Evolutionary conservation across 2,888 invertebrate species (phyloP), one percentile per base, ranked within the genome.

Genomic region (Leptinotarsa juncta): DNA sequence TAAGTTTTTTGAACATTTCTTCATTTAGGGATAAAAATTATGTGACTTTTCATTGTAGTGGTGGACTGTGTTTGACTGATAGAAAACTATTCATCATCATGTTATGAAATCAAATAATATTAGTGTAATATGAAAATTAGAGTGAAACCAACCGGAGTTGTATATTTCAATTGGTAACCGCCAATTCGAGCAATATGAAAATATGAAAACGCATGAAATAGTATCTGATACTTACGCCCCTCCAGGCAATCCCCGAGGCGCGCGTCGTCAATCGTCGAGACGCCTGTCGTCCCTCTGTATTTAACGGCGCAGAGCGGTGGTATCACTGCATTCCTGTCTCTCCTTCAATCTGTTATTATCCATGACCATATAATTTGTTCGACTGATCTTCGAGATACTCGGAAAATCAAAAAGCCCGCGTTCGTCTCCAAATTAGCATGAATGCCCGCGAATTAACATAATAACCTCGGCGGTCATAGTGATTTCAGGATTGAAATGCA

Each of bases 191-290:
- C 42, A 55, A 65, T 67, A 62, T 42, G 42, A 74, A 70, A 60
- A 65, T 82, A 79, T 81, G 81, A 81, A 81, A 84, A 81, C 79
- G 83, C 83, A 84, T 84, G 81, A 83, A 79, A 84, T 82, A 84
- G 84, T 85, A 84, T 84, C 83, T 83, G 84, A 84, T 83, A 84
- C 85, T 85, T 85, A 84, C 83, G 83, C 86, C 85, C 85, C 85
- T 84, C 84, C 85, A 84, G 79, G 66, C 14, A 79, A 65, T 75
- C 74, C 68, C 51, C 70, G 84, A 83, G 79, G 85, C 85, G 85
- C 86, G 86, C 85, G 84, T 84, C 84, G 85, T 82, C 84, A 80
- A 79, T 82, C 81, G 74, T 80, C 84, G 81, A 84, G 85, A 84
- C 86, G 84, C 82, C 82, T 77, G 77, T 78, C 84, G 82, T 84